Percentiles rank a stretch among this genome's conserved stretches.
phyloP scores from a whole-genome alignment of 1,140 invertebrate genomes.

The Lethocerus indicus region DNA sequence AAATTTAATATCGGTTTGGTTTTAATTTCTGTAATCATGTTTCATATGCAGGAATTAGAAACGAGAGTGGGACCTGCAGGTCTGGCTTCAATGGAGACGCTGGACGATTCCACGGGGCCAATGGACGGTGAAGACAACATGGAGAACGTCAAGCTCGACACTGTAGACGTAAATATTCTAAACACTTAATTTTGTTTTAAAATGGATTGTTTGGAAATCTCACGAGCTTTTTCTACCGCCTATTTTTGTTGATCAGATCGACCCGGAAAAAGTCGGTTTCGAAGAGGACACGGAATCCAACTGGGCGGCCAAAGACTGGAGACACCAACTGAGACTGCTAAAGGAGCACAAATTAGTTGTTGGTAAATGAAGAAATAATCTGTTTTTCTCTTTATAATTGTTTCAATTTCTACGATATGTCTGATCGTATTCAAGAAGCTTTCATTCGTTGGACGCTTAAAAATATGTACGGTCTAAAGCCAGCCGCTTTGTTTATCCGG shows the following conservation, averaged over 20 bases:
- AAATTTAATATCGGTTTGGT: too few species aligned
- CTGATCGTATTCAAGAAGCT: too few species aligned
- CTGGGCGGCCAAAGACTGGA: conserved; percentile 13
- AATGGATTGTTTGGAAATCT: neutral
- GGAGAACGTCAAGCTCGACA: conserved; percentile 45
- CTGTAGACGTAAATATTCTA: conserved; percentile 21
- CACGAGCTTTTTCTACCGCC: conserved; percentile 5
- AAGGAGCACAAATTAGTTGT: conserved; percentile 6
- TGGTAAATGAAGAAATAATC: conserved; percentile 3
- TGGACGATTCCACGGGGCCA: conserved; percentile 39
- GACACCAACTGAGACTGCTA: conserved; percentile 2
- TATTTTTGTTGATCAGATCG: conserved; percentile 14
- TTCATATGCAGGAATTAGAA: too few species aligned
- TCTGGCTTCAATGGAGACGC: conserved; percentile 57
- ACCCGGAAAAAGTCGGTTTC: conserved; percentile 16
- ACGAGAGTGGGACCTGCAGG: conserved; percentile 38
- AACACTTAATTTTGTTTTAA: neutral
- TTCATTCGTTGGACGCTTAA: too few species aligned
- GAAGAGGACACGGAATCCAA: conserved; percentile 11
- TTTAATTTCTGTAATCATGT: too few species aligned
- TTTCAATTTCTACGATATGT: too few species aligned
- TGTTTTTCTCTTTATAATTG: too few species aligned
- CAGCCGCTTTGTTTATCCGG: too few species aligned
- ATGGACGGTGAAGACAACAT: conserved; percentile 40
- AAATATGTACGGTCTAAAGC: too few species aligned